phyloP scores from a whole-genome alignment of 2,113 vertebrate species.

The Anser brachyrhynchus region DNA sequence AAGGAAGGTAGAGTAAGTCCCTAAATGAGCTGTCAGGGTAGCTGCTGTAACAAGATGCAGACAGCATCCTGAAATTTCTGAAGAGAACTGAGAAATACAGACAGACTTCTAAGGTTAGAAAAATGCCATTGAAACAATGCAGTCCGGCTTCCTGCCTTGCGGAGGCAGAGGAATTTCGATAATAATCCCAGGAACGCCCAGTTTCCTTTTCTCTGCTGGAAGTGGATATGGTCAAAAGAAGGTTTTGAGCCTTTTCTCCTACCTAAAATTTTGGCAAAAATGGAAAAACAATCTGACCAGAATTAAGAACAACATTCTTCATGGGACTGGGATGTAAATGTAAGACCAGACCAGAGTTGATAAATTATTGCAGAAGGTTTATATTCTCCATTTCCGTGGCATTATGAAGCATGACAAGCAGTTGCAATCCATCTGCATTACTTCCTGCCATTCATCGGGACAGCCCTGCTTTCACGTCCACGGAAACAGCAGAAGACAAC shows the following conservation, averaged over 20 bases:
- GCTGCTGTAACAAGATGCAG: neutral
- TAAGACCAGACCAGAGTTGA: neutral
- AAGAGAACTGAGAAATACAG: constrained; percentile 4
- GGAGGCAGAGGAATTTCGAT: constrained; percentile 29
- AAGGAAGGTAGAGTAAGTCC: neutral
- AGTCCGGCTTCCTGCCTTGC: constrained; percentile 21
- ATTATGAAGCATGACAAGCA: neutral
- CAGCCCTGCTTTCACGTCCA: neutral
- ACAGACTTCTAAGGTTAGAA: constrained; percentile 1
- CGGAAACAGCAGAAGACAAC: neutral
- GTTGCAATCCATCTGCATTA: neutral
- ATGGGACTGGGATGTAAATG: neutral
- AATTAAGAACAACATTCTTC: neutral
- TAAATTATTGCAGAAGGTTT: neutral
- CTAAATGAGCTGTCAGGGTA: neutral
- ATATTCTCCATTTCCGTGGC: neutral
- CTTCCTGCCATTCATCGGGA: neutral
- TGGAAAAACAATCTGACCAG: neutral
- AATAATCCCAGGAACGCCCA: constrained; percentile 54
- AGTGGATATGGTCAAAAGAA: neutral
- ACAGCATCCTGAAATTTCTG: neutral
- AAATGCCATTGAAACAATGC: constrained; percentile 6
- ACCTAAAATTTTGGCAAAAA: neutral
- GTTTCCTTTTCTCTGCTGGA: constrained; percentile 27
- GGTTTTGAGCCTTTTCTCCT: neutral